These are phyloP conservation scores for Turritopsis rubra DNA, from an alignment of 30 jellyfish, hydroid and myxozoan genomes.

Conservation along the genomic window DNA sequence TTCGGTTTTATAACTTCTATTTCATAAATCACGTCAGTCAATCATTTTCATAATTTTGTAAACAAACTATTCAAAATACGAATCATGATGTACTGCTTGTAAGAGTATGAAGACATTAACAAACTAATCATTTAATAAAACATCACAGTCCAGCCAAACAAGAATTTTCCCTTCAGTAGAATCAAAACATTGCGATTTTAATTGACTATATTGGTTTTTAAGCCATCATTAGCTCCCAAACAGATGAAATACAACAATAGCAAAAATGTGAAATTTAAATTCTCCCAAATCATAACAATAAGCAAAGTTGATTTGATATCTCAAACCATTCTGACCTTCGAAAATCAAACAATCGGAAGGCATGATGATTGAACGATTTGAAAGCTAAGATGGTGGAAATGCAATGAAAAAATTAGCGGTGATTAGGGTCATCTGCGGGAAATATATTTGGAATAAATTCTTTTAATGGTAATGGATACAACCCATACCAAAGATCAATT, in stretches of 20 bases:
- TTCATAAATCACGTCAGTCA: slow-evolving; percentile 22
- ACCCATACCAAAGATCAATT: background rate
- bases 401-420: slow-evolving; percentile 7
- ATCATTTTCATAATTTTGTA: slow-evolving; percentile 9
- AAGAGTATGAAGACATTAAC: background rate
- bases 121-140: background rate
- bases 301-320: slow-evolving; percentile 26
- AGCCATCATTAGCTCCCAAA: background rate
- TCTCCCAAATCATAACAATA: slow-evolving; percentile 13
- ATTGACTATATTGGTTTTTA: background rate
- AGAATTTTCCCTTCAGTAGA: background rate
- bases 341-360: slow-evolving; percentile 32
- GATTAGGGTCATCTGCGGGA: slow-evolving; percentile 11
- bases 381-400: slow-evolving; percentile 24
- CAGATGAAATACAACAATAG: background rate
- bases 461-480: slow-evolving; percentile 10
- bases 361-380: slow-evolving; percentile 29
- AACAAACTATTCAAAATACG: slow-evolving; percentile 6
- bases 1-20: background rate
- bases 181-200: background rate
- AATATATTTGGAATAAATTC: background rate
- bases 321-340: slow-evolving; percentile 22
- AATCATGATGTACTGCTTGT: background rate
- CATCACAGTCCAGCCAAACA: background rate
- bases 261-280: slow-evolving; percentile 6